Percentiles rank a stretch among this genome's conserved stretches.
Evolutionary conservation across 2,888 invertebrate species (phyloP).

Genomic region (Helleia helle): DNA sequence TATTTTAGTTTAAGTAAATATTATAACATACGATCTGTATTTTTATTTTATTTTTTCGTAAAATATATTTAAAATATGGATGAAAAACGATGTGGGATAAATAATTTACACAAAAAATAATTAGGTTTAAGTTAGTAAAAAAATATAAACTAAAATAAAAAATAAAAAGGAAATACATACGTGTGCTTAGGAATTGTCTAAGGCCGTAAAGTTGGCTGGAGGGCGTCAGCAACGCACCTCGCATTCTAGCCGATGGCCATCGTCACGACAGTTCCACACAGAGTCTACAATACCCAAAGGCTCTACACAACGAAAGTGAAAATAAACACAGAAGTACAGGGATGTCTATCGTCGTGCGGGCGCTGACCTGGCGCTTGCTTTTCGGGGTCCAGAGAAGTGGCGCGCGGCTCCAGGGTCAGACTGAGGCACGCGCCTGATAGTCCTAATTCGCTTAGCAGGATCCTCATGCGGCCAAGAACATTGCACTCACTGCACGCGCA

Average conservation of each 20-base stretch:
- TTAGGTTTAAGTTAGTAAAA: constrained; percentile 23
- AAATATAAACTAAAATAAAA: constrained; percentile 30
- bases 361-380: constrained; percentile 73
- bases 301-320: constrained; percentile 73
- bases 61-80: no score
- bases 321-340: constrained; percentile 71
- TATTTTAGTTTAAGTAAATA: no score
- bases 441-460: constrained; percentile 73
- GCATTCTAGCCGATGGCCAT: constrained; percentile 73
- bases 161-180: constrained; percentile 64
- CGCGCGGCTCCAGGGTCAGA: constrained; percentile 69
- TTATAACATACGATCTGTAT: no score
- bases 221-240: constrained; percentile 73
- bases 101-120: constrained; percentile 8
- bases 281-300: constrained; percentile 64
- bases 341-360: constrained; percentile 57
- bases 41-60: no score
- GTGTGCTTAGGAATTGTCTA: constrained; percentile 62
- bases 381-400: constrained; percentile 61
- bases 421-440: constrained; percentile 71
- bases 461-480: constrained; percentile 73
- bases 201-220: constrained; percentile 65
- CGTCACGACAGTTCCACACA: constrained; percentile 69
- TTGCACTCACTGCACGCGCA: constrained; percentile 72
- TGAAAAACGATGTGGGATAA: no score